phyloP scores from a whole-genome alignment of 2,113 vertebrate species.

The Brevimyrus niger region DNA sequence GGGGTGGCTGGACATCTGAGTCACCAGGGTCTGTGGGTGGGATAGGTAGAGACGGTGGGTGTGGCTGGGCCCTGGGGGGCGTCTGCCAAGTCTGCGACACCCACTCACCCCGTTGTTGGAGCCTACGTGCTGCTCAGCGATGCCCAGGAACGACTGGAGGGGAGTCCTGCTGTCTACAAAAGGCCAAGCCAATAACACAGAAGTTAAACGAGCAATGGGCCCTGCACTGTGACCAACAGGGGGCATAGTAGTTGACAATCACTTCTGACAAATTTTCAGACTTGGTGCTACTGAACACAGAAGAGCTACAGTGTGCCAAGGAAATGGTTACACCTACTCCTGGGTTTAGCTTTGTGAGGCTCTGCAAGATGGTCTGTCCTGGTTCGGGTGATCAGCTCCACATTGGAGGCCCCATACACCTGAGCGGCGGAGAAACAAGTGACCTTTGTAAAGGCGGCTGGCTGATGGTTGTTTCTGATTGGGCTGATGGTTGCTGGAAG shows the following conservation, averaged over 20 bases:
- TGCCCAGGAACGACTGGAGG: conserved; percentile 92
- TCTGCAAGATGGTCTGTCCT: conserved; percentile 91
- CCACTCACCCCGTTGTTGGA: conserved; percentile 82
- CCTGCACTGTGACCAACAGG: neutral
- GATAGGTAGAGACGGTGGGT: neutral
- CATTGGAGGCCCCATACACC: conserved; percentile 94
- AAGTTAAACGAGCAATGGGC: neutral
- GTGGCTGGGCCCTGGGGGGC: neutral
- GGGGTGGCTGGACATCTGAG: conserved; percentile 77
- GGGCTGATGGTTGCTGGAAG: neutral
- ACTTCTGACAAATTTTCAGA: neutral
- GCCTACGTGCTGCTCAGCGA: conserved; percentile 92
- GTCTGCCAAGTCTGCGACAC: neutral
- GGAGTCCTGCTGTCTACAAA: conserved; percentile 82
- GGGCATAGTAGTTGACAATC: neutral
- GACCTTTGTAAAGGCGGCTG: neutral
- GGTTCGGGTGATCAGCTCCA: conserved; percentile 92
- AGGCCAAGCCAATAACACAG: conserved; percentile 14
- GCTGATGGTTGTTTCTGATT: neutral
- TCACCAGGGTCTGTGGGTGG: conserved; percentile 73
- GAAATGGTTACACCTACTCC: conserved; percentile 59
- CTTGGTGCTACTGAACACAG: neutral
- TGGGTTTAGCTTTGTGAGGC: conserved; percentile 90
- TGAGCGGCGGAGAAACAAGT: conserved; percentile 37
- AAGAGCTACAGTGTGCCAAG: neutral